phyloP scores from a whole-genome alignment of 1,140 invertebrate species.

The Dinothrombium tinctorium region DNA sequence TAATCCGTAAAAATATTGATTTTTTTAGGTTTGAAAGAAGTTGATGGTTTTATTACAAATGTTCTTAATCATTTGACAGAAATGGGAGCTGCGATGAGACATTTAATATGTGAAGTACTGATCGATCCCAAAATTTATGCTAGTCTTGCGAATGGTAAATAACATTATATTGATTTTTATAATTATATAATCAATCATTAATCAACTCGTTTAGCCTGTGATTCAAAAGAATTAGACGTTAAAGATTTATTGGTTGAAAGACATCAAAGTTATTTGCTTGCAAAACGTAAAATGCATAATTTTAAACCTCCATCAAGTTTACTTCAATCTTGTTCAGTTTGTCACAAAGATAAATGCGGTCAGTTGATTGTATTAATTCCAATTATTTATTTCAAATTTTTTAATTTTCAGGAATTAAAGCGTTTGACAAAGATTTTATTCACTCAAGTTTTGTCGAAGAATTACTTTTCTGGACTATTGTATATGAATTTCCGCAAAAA shows the following conservation, averaged over 20 bases:
- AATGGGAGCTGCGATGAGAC: slow-evolving; percentile 79
- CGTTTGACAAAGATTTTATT: slow-evolving; percentile 16
- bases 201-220: neutral
- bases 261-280: too few relatives aligned
- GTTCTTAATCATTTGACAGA: slow-evolving; percentile 78
- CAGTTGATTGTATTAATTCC: too few relatives aligned
- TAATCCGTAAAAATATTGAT: slow-evolving; percentile 6
- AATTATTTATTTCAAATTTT: too few relatives aligned
- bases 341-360: neutral
- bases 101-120: slow-evolving; percentile 65
- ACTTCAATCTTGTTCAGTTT: neutral
- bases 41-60: slow-evolving; percentile 47
- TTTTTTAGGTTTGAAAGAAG: slow-evolving; percentile 37
- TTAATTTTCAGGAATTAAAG: too few relatives aligned
- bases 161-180: neutral
- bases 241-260: too few relatives aligned
- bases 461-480: slow-evolving; percentile 90
- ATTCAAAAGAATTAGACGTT: neutral
- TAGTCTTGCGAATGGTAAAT: slow-evolving; percentile 13
- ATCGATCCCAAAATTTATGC: slow-evolving; percentile 37
- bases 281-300: too few relatives aligned
- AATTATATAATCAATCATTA: too few relatives aligned
- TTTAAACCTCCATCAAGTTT: neutral
- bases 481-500: slow-evolving; percentile 90
- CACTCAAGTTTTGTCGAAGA: slow-evolving; percentile 80